Conservation (phyloP, 2,888 invertebrate species). For the Troglohyphantes excavatus region DNA sequence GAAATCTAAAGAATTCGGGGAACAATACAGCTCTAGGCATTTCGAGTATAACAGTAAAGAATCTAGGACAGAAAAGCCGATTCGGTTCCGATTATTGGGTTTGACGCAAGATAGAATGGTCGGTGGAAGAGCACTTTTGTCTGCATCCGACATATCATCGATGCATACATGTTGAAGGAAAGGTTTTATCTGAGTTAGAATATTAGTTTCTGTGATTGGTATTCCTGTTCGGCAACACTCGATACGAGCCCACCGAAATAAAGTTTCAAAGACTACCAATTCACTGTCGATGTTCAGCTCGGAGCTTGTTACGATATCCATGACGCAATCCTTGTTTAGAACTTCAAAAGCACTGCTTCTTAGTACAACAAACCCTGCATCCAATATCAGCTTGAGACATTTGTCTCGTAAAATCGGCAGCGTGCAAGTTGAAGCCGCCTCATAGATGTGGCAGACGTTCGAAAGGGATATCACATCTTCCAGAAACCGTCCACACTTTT, state of each 20-base stretch:
- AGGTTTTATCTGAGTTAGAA: conserved; percentile 52
- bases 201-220: conserved; percentile 54
- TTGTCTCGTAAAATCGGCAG: conserved; percentile 57
- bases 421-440: conserved; percentile 53
- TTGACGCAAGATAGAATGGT: conserved; percentile 61
- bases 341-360: conserved; percentile 66
- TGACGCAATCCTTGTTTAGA: conserved; percentile 65
- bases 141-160: conserved; percentile 75
- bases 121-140: conserved; percentile 70
- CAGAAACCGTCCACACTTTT: conserved; percentile 70
- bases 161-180: conserved; percentile 71
- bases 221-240: conserved; percentile 64
- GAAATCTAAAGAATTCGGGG: conserved; percentile 35
- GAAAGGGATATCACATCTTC: conserved; percentile 65
- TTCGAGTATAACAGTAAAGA: conserved; percentile 55
- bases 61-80: conserved; percentile 60
- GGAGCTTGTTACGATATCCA: conserved; percentile 53
- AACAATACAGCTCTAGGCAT: conserved; percentile 28
- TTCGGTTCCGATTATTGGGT: conserved; percentile 66
- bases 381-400: conserved; percentile 68
- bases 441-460: conserved; percentile 71
- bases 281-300: conserved; percentile 68
- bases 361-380: conserved; percentile 69
- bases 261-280: conserved; percentile 64
- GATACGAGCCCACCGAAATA: conserved; percentile 61